These are phyloP conservation scores for Rostratula benghalensis DNA, from an alignment of 2,113 vertebrate species.

Conservation along the genomic window DNA sequence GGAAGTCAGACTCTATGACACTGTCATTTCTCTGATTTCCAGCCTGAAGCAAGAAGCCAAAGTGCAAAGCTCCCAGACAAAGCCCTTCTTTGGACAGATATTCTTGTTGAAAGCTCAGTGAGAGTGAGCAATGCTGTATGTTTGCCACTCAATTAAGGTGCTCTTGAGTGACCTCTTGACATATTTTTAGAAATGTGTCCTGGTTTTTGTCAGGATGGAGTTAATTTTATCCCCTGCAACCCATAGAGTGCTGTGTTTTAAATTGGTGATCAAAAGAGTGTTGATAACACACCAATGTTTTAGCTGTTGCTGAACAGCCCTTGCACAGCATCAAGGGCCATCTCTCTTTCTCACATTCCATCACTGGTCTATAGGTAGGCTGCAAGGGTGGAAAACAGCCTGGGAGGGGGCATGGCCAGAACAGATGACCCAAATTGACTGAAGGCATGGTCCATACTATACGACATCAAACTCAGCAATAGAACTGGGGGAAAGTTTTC, in stretches of 20 bases:
- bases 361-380: not conserved
- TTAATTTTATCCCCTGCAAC: not conserved
- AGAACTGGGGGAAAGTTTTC: not conserved
- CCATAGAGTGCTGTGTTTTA: not conserved
- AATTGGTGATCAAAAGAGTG: not conserved
- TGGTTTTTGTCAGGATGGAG: not conserved
- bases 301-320: not conserved
- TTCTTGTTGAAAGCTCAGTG: not conserved
- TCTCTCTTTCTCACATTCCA: not conserved
- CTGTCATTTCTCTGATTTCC: not conserved
- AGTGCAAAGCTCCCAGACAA: not conserved
- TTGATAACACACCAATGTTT: not conserved
- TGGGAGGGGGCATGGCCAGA: accelerated
- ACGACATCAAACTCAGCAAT: not conserved
- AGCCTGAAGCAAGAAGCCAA: not conserved
- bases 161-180: not conserved
- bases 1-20: not conserved
- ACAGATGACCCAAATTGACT: accelerated
- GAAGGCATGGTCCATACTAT: not conserved
- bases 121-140: not conserved
- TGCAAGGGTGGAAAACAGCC: not conserved
- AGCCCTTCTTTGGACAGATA: not conserved
- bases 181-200: not conserved
- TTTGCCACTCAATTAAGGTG: not conserved
- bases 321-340: not conserved